phyloP scores from a whole-genome alignment of 2,888 invertebrate genomes.

The Andrena chrysosceles region DNA sequence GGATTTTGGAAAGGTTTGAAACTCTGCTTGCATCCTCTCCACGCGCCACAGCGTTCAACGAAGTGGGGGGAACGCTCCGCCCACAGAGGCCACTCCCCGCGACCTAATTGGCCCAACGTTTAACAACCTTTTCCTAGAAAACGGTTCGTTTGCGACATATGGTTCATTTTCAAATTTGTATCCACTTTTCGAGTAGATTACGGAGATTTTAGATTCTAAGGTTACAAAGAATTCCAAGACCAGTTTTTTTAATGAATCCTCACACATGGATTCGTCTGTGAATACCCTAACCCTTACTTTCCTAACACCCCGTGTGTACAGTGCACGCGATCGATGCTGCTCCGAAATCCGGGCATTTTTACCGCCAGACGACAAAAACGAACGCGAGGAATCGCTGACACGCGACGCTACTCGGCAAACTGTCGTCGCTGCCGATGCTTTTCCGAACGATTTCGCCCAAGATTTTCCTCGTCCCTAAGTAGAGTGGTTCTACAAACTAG shows the following conservation, averaged over 20 bases:
- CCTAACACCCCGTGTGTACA: constrained; percentile 33
- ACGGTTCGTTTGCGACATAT: too few species aligned
- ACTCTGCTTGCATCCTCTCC: too few species aligned
- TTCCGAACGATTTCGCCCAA: constrained; percentile 3
- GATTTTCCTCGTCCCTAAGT: not conserved
- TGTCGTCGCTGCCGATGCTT: constrained; percentile 1
- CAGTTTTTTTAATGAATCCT: not conserved
- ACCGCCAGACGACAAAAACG: constrained; percentile 42
- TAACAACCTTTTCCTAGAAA: too few species aligned
- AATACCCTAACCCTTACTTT: not conserved
- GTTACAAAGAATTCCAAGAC: not conserved
- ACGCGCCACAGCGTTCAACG: too few species aligned
- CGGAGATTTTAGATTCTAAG: not conserved
- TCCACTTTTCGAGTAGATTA: not conserved
- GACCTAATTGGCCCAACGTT: too few species aligned
- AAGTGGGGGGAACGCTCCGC: not conserved
- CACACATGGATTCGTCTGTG: not conserved
- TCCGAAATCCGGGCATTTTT: constrained; percentile 59
- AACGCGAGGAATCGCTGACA: constrained; percentile 1
- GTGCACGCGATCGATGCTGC: constrained; percentile 46
- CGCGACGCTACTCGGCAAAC: constrained; percentile 12
- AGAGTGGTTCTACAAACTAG: not conserved
- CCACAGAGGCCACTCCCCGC: not conserved
- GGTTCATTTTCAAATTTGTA: too few species aligned
- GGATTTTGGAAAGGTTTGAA: too few species aligned